Conservation (phyloP, 1,140 invertebrate genomes). For the Tetraneura akinire region DNA sequence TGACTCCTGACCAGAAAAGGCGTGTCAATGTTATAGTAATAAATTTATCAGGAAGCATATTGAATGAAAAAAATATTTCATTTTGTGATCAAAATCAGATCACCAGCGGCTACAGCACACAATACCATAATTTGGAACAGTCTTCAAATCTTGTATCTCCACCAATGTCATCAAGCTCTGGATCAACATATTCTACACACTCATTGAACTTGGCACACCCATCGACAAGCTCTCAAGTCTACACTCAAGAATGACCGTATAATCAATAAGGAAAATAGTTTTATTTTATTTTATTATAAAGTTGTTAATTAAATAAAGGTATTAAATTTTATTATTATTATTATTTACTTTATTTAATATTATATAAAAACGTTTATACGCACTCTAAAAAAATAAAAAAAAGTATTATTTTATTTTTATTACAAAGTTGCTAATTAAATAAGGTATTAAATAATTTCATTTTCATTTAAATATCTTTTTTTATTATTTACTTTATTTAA, state of each 20-base stretch:
- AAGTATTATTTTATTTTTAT: no score
- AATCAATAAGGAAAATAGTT: not conserved
- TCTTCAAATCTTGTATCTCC: conserved; percentile 2
- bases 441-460: no score
- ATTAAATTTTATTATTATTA: no score
- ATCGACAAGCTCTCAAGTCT: not conserved
- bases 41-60: conserved; percentile 4
- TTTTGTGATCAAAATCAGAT: not conserved
- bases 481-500: no score
- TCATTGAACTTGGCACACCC: not conserved
- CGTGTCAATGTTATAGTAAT: not conserved
- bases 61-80: conserved; percentile 14
- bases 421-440: no score
- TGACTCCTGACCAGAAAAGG: conserved; percentile 17
- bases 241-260: not conserved
- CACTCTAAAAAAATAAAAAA: no score
- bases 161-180: not conserved
- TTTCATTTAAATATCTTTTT: no score
- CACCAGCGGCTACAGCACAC: not conserved
- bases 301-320: no score
- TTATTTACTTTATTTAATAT: no score
- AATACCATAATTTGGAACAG: conserved; percentile 1
- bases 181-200: not conserved
- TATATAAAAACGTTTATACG: no score
- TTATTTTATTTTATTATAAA: not conserved